These are phyloP conservation scores for Rissa tridactyla DNA, from an alignment of 2,113 vertebrate species.

Conservation along the genomic window DNA sequence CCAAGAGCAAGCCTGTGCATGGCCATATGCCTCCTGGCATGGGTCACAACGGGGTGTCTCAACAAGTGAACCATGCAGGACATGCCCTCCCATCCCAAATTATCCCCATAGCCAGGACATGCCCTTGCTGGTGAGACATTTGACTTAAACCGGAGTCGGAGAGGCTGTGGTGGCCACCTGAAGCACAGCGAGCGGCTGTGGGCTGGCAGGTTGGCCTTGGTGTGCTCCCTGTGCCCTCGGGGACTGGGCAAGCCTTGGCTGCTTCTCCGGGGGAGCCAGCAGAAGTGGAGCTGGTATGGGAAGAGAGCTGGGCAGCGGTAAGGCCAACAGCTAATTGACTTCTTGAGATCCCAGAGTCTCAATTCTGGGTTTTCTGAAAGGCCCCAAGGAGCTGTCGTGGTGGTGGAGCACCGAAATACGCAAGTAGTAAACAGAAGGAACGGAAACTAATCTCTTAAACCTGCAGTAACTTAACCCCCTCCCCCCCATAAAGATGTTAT, in stretches of 20 bases:
- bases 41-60: not conserved
- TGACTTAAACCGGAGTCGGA: fast-evolving
- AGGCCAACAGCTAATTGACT: not conserved
- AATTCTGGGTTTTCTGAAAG: not conserved
- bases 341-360: not conserved
- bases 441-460: slow-evolving; percentile 34
- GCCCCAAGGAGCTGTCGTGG: not conserved
- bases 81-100: not conserved
- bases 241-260: not conserved
- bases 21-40: fast-evolving
- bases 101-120: not conserved
- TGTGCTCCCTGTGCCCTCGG: fast-evolving
- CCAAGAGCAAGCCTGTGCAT: not conserved
- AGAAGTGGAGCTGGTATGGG: not conserved
- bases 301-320: not conserved
- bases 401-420: not conserved
- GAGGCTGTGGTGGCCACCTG: not conserved
- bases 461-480: slow-evolving; percentile 29
- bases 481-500: slow-evolving; percentile 18
- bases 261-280: not conserved
- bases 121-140: not conserved
- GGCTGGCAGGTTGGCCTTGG: not conserved
- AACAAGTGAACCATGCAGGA: not conserved
- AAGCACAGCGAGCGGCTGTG: not conserved
- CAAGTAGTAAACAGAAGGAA: not conserved